A percentile compares a stretch with the other conserved stretches of the same genome.
Conservation (phyloP, 2,797 vertebrate species). For the Microtus agrestis region DNA sequence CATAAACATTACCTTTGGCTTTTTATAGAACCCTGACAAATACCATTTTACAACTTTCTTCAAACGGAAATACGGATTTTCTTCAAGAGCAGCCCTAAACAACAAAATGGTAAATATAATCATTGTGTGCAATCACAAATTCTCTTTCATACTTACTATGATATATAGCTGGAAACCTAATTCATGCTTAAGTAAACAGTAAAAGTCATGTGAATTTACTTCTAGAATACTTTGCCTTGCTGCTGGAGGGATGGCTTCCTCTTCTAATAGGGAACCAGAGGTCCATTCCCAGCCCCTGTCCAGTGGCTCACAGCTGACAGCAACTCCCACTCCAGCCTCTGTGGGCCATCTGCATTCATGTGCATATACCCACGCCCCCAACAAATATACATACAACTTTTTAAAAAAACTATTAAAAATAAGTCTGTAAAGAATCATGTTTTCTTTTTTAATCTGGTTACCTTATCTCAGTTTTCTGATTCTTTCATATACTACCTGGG, state of each 20-base stretch:
- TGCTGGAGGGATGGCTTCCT: neutral
- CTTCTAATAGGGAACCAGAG: no score
- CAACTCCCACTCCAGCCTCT: neutral
- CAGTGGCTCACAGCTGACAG: neutral
- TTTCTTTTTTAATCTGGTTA: conserved; percentile 2
- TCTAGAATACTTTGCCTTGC: neutral
- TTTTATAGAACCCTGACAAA: conserved; percentile 99
- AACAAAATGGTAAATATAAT: conserved; percentile 57
- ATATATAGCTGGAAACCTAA: conserved; percentile 41
- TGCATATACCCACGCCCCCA: neutral
- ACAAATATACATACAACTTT: neutral
- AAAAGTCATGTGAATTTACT: conserved; percentile 24
- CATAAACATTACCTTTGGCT: conserved; percentile 93
- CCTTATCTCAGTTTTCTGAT: neutral
- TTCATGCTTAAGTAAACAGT: conserved; percentile 58
- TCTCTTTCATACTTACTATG: neutral
- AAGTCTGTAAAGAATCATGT: conserved; percentile 18
- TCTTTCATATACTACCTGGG: neutral
- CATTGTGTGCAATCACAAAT: conserved; percentile 26
- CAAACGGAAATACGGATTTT: conserved; percentile 97
- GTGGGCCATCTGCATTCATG: neutral
- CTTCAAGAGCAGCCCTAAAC: conserved; percentile 95
- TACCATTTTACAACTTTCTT: conserved; percentile 99
- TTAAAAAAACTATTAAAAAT: neutral
- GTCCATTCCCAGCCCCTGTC: neutral